phyloP scores from a whole-genome alignment of 2,888 invertebrate species.

The Clusia tigrina region DNA sequence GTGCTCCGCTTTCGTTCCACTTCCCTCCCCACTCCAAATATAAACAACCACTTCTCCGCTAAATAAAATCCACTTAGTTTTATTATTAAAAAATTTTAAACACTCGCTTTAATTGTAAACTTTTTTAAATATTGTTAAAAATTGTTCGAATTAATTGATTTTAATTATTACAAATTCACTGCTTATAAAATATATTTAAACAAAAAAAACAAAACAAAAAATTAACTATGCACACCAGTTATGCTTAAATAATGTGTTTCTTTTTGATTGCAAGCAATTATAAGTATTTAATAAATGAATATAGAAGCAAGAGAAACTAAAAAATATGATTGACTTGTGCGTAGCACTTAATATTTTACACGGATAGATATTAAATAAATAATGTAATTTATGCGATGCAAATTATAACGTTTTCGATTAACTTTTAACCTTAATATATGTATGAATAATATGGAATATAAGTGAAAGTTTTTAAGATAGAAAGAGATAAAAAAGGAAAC shows the following conservation, averaged over 20 bases:
- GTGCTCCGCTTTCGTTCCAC: too few species aligned
- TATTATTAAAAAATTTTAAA: too few species aligned
- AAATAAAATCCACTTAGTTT: too few species aligned
- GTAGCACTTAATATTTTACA: slow-evolving; percentile 15
- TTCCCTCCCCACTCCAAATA: too few species aligned
- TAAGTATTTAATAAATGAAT: not conserved
- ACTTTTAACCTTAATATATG: slow-evolving; percentile 46
- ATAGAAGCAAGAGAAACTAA: not conserved
- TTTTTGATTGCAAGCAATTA: not conserved
- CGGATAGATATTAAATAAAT: slow-evolving; percentile 31
- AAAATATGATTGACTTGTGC: slow-evolving; percentile 15
- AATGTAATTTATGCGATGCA: slow-evolving; percentile 36
- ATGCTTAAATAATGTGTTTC: not conserved
- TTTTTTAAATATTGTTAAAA: too few species aligned
- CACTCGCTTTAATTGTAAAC: too few species aligned
- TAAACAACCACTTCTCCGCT: too few species aligned
- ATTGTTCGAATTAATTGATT: slow-evolving; percentile 13
- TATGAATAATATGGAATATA: slow-evolving; percentile 26
- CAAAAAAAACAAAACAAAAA: not conserved
- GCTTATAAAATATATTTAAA: not conserved
- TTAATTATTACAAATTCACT: not conserved
- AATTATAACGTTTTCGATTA: slow-evolving; percentile 30
- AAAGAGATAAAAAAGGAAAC: slow-evolving; percentile 31
- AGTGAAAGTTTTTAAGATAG: slow-evolving; percentile 18
- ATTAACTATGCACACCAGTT: slow-evolving; percentile 10